phyloP scores from a whole-genome alignment of 2,797 vertebrate species.

The Macrochelys suwanniensis region DNA sequence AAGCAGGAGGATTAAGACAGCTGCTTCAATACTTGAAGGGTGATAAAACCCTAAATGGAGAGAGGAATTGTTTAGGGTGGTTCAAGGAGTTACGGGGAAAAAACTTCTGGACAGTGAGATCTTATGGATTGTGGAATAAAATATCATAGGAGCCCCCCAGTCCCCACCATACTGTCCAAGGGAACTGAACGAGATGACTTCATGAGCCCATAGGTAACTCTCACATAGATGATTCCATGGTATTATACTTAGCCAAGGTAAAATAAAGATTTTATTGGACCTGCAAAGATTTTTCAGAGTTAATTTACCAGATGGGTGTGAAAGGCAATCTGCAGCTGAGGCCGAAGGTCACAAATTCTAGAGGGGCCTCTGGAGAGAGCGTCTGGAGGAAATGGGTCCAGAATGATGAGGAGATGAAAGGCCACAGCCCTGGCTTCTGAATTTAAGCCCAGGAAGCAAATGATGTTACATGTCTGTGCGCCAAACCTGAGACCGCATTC shows the following conservation, averaged over 20 bases:
- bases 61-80: neutral
- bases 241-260: neutral
- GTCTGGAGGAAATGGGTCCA: neutral
- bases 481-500: fast-evolving
- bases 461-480: neutral
- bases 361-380: neutral
- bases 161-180: no score
- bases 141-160: neutral
- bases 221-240: neutral
- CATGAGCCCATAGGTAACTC: neutral
- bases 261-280: neutral
- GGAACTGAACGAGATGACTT: neutral
- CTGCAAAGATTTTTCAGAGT: neutral
- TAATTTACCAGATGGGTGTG: neutral
- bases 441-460: neutral
- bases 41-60: neutral
- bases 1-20: neutral
- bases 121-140: neutral
- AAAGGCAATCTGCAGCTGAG: neutral
- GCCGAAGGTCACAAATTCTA: neutral
- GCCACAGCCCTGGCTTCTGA: neutral
- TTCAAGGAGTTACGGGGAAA: neutral
- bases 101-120: neutral
- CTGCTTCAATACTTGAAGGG: neutral
- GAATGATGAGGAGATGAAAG: neutral